phyloP scores from a whole-genome alignment of 2,797 vertebrate genomes.

The Arremon brunneinucha region DNA sequence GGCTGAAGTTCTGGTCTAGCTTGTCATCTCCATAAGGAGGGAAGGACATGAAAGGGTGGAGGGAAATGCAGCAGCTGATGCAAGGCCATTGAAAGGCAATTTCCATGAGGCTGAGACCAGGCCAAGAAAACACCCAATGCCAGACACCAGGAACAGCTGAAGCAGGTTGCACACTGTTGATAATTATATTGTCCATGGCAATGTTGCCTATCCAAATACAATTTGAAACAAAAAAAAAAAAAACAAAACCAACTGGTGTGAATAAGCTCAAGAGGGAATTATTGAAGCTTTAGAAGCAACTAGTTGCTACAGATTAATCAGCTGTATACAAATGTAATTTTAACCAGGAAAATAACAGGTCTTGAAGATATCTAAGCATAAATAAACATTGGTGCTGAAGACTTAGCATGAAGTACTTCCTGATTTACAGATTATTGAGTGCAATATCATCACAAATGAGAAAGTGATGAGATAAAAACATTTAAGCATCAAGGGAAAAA shows the following conservation, averaged over 20 bases:
- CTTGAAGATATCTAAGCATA: not conserved
- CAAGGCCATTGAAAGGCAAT: slow-evolving; percentile 40
- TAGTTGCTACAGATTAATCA: slow-evolving; percentile 40
- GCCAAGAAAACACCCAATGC: slow-evolving; percentile 49
- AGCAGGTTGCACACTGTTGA: slow-evolving; percentile 20
- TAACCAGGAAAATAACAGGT: slow-evolving; percentile 30
- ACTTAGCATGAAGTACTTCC: not conserved
- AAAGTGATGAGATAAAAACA: slow-evolving; percentile 28
- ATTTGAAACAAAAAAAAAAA: not conserved
- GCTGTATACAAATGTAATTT: slow-evolving; percentile 25
- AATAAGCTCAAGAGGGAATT: slow-evolving; percentile 27
- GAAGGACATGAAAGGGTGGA: slow-evolving; percentile 32
- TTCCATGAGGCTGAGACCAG: slow-evolving; percentile 45
- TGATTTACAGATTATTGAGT: slow-evolving; percentile 40
- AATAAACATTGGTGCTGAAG: not conserved
- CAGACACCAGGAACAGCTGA: slow-evolving; percentile 32
- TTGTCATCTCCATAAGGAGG: slow-evolving; percentile 17
- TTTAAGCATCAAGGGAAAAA: not conserved
- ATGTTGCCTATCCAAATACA: slow-evolving; percentile 20
- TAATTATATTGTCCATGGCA: slow-evolving; percentile 40
- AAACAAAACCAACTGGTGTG: not conserved
- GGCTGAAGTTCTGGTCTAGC: slow-evolving; percentile 18
- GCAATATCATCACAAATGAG: not conserved
- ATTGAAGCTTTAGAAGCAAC: not conserved
- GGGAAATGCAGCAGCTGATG: slow-evolving; percentile 58